phyloP scores from a whole-genome alignment of 2,888 invertebrate genomes.

The Yponomeuta evonymella region DNA sequence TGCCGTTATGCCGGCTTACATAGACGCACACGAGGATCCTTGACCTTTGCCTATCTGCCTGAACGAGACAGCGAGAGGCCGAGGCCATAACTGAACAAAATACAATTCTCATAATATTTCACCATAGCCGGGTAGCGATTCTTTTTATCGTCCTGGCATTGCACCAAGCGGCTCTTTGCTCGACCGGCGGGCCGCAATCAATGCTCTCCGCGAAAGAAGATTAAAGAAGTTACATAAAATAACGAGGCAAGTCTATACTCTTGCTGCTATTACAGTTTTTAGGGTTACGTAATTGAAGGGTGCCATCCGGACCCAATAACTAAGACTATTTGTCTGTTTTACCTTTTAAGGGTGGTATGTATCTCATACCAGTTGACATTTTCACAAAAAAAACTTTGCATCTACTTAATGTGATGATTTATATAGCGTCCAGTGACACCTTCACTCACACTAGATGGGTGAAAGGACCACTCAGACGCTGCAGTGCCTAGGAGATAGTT shows the following conservation, averaged over 20 bases:
- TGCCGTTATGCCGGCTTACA: constrained; percentile 37
- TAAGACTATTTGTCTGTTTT: too few species aligned
- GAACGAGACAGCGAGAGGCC: constrained; percentile 13
- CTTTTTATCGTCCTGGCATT: constrained; percentile 65
- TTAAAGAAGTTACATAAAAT: constrained; percentile 23
- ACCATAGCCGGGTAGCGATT: constrained; percentile 48
- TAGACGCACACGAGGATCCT: constrained; percentile 37
- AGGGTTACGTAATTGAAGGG: too few species aligned
- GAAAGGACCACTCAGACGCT: too few species aligned
- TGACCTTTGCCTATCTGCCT: constrained; percentile 40
- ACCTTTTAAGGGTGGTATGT: too few species aligned
- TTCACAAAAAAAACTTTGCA: too few species aligned
- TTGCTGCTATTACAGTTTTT: constrained; percentile 43
- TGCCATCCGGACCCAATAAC: too few species aligned
- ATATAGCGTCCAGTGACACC: too few species aligned
- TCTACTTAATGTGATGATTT: too few species aligned
- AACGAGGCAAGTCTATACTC: constrained; percentile 37
- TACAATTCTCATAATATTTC: constrained; percentile 52
- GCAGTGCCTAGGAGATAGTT: too few species aligned
- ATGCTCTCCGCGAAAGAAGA: constrained; percentile 53
- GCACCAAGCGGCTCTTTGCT: constrained; percentile 67
- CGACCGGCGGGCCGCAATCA: constrained; percentile 61
- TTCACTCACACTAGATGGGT: too few species aligned
- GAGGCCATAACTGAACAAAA: constrained; percentile 14
- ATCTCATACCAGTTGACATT: background rate